Percentiles rank a stretch among this genome's conserved stretches.
Evolutionary conservation across 2,113 vertebrate genomes (phyloP).

Genomic region (Otus sunia): DNA sequence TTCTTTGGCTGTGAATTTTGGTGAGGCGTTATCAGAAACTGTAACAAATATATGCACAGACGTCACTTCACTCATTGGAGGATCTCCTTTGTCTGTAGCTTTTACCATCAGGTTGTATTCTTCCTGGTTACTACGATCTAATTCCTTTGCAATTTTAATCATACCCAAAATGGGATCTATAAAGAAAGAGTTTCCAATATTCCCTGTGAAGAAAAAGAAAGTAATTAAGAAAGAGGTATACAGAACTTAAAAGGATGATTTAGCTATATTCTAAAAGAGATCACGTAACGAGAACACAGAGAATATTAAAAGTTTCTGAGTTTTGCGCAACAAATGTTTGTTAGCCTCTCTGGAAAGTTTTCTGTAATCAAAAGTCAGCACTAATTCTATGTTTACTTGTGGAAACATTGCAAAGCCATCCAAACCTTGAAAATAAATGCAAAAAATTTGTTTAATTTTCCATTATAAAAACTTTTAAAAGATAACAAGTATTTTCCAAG

Average conservation of each 20-base stretch:
- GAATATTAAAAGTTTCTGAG: background rate
- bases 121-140: slow-evolving; percentile 85
- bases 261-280: background rate
- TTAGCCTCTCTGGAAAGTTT: background rate
- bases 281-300: fast-evolving
- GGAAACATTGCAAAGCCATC: background rate
- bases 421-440: background rate
- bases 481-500: background rate
- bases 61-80: slow-evolving; percentile 83
- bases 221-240: background rate
- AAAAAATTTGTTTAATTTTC: background rate
- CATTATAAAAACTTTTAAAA: background rate
- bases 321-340: background rate
- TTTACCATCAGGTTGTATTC: slow-evolving; percentile 88
- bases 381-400: background rate
- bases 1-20: slow-evolving; percentile 87
- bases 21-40: slow-evolving; percentile 90
- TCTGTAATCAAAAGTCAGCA: background rate
- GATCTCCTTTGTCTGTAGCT: slow-evolving; percentile 86
- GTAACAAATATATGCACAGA: slow-evolving; percentile 86
- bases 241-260: background rate
- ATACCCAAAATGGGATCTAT: slow-evolving; percentile 90
- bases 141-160: slow-evolving; percentile 88
- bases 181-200: slow-evolving; percentile 90
- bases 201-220: slow-evolving; percentile 77